Conservation (phyloP, 2,113 vertebrate species). For the Cheilinus undulatus region DNA sequence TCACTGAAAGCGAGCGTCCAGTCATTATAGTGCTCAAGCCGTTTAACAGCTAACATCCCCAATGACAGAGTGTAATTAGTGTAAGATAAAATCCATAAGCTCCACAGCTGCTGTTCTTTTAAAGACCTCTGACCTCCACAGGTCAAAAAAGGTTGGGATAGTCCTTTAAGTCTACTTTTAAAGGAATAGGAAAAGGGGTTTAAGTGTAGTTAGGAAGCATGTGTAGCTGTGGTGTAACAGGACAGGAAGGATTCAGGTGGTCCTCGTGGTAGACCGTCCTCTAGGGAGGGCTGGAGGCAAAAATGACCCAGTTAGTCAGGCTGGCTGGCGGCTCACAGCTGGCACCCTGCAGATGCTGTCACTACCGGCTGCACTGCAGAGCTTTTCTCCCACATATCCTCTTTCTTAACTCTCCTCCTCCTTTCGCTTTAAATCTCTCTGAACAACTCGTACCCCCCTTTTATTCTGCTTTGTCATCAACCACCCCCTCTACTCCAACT, state of each 20-base stretch:
- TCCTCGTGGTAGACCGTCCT: slow-evolving; percentile 5
- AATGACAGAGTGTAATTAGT: background rate
- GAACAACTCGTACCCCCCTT: background rate
- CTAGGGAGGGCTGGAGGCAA: slow-evolving; percentile 6
- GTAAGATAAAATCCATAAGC: background rate
- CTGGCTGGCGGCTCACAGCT: slow-evolving; percentile 42
- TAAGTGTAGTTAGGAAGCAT: background rate
- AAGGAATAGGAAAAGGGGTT: background rate
- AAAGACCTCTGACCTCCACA: slow-evolving; percentile 32
- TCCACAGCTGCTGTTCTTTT: slow-evolving; percentile 11
- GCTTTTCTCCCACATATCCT: slow-evolving; percentile 24
- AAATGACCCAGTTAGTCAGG: slow-evolving; percentile 63
- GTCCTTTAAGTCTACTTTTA: background rate
- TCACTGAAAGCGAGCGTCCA: background rate
- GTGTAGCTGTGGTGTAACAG: background rate
- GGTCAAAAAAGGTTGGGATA: background rate
- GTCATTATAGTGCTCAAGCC: background rate
- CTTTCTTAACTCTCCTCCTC: slow-evolving; percentile 10
- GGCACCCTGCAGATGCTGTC: slow-evolving; percentile 65
- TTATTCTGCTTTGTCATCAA: slow-evolving; percentile 42
- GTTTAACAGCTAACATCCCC: background rate
- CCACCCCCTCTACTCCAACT: background rate
- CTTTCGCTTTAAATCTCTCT: slow-evolving; percentile 17
- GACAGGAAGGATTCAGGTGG: slow-evolving; percentile 21
- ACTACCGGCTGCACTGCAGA: slow-evolving; percentile 65